Evolutionary conservation across 1,140 invertebrate genomes (phyloP), one percentile per base, ranked within the genome.

Genomic region (Teleopsis dalmanni): DNA sequence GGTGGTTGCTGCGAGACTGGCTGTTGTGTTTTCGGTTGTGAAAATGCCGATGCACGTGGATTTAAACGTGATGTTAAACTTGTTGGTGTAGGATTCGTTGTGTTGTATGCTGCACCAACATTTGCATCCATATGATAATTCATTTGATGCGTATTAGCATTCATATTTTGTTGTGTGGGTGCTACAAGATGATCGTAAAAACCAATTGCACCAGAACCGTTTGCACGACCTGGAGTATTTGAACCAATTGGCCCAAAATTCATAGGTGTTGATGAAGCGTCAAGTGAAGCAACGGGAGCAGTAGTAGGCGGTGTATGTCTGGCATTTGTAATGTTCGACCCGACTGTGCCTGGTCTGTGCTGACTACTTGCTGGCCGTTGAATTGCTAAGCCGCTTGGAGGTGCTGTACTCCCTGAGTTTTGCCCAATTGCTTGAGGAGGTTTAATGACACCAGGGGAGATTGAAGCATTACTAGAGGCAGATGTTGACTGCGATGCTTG

Each of bases 41-140:
- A 43, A 58, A 88, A 90, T 59, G 87, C 84, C 4, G 86, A 85
- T 3, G 86, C 86, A 57, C 87, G 79, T 0, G 86, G 85, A 72
- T 90, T 90, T 25, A 90, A 72, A 51, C 85, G 75, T 23, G 84
- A 87, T 72, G 80, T 90, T 25, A 90, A 72, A 51, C 85, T 75
- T 23, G 84, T 87, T 72, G 80, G 78, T 51, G 72, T 75, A 41
- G 65, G 77, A 44, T 50, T 68, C 55, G 55, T 71, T 67, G 51
- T 18, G 16, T 45, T 49, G 21, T 27, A 35, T 9, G 23, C 45
- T 19, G 5, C 35, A 23, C 47, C 34, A 37, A 43, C 23, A 34
- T 22, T 44, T 22, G 50, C 25, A 43, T 52, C 50, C 37, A 47
- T 48, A 36, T 42, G 31, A 35, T 11, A 49, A 18, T 53, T 53